phyloP scores from a whole-genome alignment of 2,888 invertebrate genomes.

The Cryptocephalus moraei region DNA sequence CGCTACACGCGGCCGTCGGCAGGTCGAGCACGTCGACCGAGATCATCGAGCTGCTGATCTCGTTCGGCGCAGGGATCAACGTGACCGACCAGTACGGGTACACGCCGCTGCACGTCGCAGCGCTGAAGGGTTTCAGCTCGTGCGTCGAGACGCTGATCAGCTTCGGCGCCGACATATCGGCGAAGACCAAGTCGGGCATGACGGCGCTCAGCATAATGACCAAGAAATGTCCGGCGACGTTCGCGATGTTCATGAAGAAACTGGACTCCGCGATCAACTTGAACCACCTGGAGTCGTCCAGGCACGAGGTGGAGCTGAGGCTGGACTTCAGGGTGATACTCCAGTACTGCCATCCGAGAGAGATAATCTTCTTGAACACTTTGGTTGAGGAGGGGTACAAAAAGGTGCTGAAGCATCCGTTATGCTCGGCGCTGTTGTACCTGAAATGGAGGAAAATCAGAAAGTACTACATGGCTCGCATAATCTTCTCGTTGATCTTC shows the following conservation, averaged over 20 bases:
- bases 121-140: constrained; percentile 71
- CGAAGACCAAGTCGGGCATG: constrained; percentile 76
- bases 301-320: constrained; percentile 70
- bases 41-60: constrained; percentile 65
- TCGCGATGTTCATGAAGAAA: constrained; percentile 72
- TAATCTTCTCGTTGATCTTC: constrained; percentile 69
- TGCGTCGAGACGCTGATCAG: constrained; percentile 77
- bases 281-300: constrained; percentile 64
- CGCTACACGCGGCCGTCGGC: constrained; percentile 73
- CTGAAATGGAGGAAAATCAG: constrained; percentile 86
- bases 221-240: constrained; percentile 75
- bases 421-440: constrained; percentile 78
- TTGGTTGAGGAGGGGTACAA: constrained; percentile 85
- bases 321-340: constrained; percentile 73
- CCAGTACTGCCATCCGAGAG: constrained; percentile 72
- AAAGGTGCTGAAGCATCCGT: constrained; percentile 73
- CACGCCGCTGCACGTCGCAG: constrained; percentile 76
- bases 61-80: constrained; percentile 74
- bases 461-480: constrained; percentile 72
- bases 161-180: constrained; percentile 81
- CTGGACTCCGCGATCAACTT: constrained; percentile 70
- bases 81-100: constrained; percentile 78
- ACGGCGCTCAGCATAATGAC: constrained; percentile 77
- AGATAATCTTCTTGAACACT: constrained; percentile 77
- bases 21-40: constrained; percentile 71